These are phyloP conservation scores for Sinosuthora webbiana DNA, from an alignment of 2,113 vertebrate species.

Conservation along the genomic window DNA sequence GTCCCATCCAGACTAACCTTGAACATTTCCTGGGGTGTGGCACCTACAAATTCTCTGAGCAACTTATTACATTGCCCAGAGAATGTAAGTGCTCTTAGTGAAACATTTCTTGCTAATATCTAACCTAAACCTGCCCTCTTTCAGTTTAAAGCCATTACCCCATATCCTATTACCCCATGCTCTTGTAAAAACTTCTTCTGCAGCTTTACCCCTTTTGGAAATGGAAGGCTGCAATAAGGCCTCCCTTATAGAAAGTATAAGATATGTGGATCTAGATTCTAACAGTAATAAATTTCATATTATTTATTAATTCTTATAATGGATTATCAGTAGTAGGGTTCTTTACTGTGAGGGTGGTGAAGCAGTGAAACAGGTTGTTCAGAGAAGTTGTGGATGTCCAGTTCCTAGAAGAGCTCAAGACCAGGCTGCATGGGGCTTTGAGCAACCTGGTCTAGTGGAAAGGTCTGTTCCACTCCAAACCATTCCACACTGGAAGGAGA, in stretches of 20 bases:
- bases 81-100: no score
- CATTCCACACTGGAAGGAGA: neutral
- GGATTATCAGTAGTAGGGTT: neutral
- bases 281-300: neutral
- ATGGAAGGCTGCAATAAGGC: neutral
- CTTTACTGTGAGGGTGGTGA: neutral
- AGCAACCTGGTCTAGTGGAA: neutral
- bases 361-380: neutral
- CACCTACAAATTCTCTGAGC: neutral
- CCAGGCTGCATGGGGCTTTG: neutral
- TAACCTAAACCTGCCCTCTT: neutral
- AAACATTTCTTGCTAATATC: neutral
- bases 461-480: neutral
- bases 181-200: neutral
- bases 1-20: neutral
- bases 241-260: neutral
- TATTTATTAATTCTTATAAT: neutral
- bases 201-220: neutral
- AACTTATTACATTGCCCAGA: neutral
- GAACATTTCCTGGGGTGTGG: neutral
- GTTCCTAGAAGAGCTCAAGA: neutral
- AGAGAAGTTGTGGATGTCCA: neutral
- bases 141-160: neutral
- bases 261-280: neutral
- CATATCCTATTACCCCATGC: neutral